Evolutionary conservation across 1,140 invertebrate genomes (phyloP).

Genomic region (Drosophila aff.): DNA sequence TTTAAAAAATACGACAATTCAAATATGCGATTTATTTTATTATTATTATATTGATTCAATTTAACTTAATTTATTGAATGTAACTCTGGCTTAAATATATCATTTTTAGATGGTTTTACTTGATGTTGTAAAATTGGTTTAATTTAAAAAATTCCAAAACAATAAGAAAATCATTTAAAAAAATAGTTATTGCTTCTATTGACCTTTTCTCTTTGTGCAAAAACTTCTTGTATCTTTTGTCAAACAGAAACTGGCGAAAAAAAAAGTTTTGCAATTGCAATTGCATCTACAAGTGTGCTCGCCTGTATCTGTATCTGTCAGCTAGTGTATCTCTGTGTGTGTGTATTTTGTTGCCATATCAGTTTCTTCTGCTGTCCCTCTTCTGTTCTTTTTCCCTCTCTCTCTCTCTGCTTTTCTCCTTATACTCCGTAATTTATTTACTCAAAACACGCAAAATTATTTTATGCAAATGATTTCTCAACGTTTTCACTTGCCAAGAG

Average conservation of each 20-base stretch:
- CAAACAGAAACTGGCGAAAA: slow-evolving; percentile 12
- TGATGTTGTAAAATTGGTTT: too few species aligned
- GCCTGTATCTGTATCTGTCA: slow-evolving; percentile 25
- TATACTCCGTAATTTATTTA: slow-evolving; percentile 73
- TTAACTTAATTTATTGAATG: too few species aligned
- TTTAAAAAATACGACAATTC: too few species aligned
- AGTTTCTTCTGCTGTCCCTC: slow-evolving; percentile 35
- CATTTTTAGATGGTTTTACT: too few species aligned
- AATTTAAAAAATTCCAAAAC: too few species aligned
- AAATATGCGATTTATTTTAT: too few species aligned
- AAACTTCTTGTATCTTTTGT: slow-evolving; percentile 42
- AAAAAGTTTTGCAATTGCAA: slow-evolving; percentile 43
- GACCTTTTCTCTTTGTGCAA: slow-evolving; percentile 6
- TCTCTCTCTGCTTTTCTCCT: slow-evolving; percentile 42
- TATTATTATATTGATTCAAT: too few species aligned
- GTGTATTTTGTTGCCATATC: slow-evolving; percentile 27
- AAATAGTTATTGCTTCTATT: neutral
- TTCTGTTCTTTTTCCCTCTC: slow-evolving; percentile 11
- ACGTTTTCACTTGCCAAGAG: slow-evolving; percentile 48
- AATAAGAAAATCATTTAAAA: neutral
- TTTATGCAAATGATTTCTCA: slow-evolving; percentile 79
- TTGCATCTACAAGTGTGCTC: slow-evolving; percentile 25
- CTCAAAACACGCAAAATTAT: slow-evolving; percentile 81
- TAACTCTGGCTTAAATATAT: too few species aligned
- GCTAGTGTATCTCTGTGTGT: slow-evolving; percentile 19